Percentiles rank a stretch among this genome's conserved stretches.
These are phyloP conservation scores for Tubulanus polymorphus DNA, from an alignment of 2,888 invertebrate genomes.

Conservation along the genomic window DNA sequence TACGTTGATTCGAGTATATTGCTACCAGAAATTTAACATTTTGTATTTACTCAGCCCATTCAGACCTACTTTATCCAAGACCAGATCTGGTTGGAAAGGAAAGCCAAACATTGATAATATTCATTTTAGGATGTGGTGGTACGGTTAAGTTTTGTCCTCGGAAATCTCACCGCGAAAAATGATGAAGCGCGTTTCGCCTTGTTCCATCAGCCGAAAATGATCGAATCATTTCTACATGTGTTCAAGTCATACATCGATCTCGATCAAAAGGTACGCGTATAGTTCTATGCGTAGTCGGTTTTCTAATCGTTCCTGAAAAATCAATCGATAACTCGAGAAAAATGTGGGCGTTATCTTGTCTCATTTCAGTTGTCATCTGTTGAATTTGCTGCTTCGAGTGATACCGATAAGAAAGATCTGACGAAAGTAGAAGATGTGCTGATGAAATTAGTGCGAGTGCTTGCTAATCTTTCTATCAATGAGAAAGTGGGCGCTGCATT, in stretches of 20 bases:
- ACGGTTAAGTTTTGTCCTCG: constrained; percentile 75
- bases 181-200: constrained; percentile 62
- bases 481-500: constrained; percentile 70
- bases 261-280: constrained; percentile 33
- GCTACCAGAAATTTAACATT: not conserved
- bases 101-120: not conserved
- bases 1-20: constrained; percentile 21
- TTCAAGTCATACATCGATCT: constrained; percentile 41
- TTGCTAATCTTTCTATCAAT: constrained; percentile 79
- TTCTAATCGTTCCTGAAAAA: not conserved
- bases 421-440: constrained; percentile 55
- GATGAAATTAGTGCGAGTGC: constrained; percentile 65
- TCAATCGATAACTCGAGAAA: not conserved
- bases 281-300: not conserved
- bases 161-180: constrained; percentile 77
- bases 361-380: not conserved
- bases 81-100: not conserved
- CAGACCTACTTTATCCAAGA: too few relatives aligned
- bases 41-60: not conserved
- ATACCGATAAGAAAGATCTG: not conserved
- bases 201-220: constrained; percentile 38
- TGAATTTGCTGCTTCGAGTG: not conserved
- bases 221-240: constrained; percentile 42
- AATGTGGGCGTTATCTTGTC: not conserved
- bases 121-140: constrained; percentile 63